These are phyloP conservation scores for Acanthosepion esculentum DNA, from an alignment of 2,888 invertebrate genomes.

Conservation along the genomic window DNA sequence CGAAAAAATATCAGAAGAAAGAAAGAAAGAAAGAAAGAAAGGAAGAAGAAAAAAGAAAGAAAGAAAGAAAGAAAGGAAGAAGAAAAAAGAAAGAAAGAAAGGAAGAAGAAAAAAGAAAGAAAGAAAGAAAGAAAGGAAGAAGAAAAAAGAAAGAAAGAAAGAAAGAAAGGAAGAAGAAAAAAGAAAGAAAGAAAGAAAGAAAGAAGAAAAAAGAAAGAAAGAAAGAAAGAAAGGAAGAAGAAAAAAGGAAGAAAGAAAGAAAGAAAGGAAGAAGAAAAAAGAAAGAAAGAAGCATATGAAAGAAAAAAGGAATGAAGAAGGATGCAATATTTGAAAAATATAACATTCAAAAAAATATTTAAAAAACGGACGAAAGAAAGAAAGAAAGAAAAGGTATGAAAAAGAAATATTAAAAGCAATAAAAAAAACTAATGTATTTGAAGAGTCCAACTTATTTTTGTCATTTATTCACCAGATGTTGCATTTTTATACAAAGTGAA, in stretches of 20 bases:
- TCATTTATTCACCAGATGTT: too few relatives aligned
- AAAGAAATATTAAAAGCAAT: not conserved
- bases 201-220: too few relatives aligned
- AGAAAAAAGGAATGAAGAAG: not conserved
- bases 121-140: too few relatives aligned
- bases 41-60: not conserved
- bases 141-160: too few relatives aligned
- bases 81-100: too few relatives aligned
- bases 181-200: not conserved
- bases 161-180: not conserved
- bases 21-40: too few relatives aligned
- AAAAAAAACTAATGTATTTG: not conserved
- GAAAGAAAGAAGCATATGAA: fast-evolving
- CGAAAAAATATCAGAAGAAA: not conserved
- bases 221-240: too few relatives aligned
- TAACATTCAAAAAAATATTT: too few relatives aligned
- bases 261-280: too few relatives aligned
- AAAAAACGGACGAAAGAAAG: not conserved
- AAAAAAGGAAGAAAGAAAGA: not conserved
- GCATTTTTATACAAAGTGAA: too few relatives aligned
- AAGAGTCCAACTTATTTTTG: not conserved
- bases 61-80: too few relatives aligned
- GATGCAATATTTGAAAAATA: too few relatives aligned
- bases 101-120: not conserved
- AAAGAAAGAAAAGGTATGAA: not conserved